Percentiles rank a stretch among this genome's conserved stretches.
phyloP scores from a whole-genome alignment of 1,140 invertebrate genomes.

The Scaptodrosophila lebanonensis region DNA sequence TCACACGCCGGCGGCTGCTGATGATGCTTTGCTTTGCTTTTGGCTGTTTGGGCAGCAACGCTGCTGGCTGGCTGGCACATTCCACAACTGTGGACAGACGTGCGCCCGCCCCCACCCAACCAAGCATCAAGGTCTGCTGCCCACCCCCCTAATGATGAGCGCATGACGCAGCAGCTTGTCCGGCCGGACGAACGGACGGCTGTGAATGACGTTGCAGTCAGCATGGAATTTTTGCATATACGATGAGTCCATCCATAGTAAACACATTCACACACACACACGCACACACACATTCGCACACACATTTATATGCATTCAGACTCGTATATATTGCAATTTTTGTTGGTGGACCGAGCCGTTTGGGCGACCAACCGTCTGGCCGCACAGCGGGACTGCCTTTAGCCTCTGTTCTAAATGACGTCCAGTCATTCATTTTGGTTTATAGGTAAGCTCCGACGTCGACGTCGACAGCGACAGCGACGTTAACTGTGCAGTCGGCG shows the following conservation, averaged over 20 bases:
- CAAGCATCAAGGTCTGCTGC: too few relatives aligned
- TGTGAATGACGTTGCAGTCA: slow-evolving; percentile 31
- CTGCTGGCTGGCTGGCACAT: too few relatives aligned
- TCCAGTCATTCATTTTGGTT: slow-evolving; percentile 65
- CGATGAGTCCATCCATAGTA: too few relatives aligned
- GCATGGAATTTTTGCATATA: slow-evolving; percentile 28
- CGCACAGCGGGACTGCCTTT: slow-evolving; percentile 10
- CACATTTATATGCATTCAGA: slow-evolving; percentile 59
- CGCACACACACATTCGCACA: slow-evolving; percentile 26
- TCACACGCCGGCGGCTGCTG: slow-evolving; percentile 4
- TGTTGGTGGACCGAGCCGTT: too few relatives aligned
- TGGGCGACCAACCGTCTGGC: too few relatives aligned
- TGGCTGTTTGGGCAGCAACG: too few relatives aligned
- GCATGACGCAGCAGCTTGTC: slow-evolving; percentile 22
- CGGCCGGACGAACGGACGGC: not conserved
- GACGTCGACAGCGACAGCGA: too few relatives aligned
- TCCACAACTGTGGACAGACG: too few relatives aligned
- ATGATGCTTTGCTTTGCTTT: not conserved
- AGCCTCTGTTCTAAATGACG: too few relatives aligned
- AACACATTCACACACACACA: not conserved
- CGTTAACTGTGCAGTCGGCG: not conserved
- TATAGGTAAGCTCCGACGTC: slow-evolving; percentile 33
- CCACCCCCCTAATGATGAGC: slow-evolving; percentile 18
- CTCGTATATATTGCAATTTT: slow-evolving; percentile 33
- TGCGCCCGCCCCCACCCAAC: too few relatives aligned